Percentiles rank a stretch among this genome's conserved stretches.
phyloP scores from a whole-genome alignment of 2,113 vertebrate genomes.

The Callospermophilus lateralis region DNA sequence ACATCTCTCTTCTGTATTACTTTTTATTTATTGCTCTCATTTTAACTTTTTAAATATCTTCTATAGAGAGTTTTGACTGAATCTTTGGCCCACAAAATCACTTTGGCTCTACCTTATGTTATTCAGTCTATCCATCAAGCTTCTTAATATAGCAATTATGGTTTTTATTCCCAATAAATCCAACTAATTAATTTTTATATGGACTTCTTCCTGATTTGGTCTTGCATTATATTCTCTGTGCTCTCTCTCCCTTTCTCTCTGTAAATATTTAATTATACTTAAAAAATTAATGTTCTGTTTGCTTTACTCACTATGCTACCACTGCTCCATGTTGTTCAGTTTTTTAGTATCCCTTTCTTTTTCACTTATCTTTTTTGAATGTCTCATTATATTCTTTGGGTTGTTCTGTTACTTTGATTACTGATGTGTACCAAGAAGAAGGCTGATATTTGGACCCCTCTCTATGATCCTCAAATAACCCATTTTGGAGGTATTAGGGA shows the following conservation, averaged over 20 bases:
- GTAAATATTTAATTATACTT: conserved; percentile 18
- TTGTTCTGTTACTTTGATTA: not conserved
- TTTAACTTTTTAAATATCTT: not conserved
- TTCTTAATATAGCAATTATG: not conserved
- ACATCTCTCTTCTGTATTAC: not conserved
- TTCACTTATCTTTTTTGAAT: not conserved
- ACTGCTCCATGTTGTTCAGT: not conserved
- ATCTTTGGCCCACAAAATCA: not conserved
- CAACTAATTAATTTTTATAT: not conserved
- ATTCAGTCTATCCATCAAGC: not conserved
- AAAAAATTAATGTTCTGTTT: not conserved
- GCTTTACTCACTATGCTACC: not conserved
- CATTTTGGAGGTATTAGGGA: not conserved
- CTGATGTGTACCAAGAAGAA: not conserved
- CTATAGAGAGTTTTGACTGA: not conserved
- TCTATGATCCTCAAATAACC: not conserved
- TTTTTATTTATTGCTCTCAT: conserved; percentile 20
- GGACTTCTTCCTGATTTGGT: not conserved
- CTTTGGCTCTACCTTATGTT: not conserved
- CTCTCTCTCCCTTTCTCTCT: not conserved
- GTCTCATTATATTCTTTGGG: not conserved
- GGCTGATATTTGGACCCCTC: not conserved
- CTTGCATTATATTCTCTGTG: not conserved
- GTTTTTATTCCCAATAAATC: not conserved
- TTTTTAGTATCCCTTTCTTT: not conserved